Evolutionary conservation across 2,888 invertebrate species (phyloP), one percentile per base, ranked within the genome.

Genomic region (Luperina nickerlii): DNA sequence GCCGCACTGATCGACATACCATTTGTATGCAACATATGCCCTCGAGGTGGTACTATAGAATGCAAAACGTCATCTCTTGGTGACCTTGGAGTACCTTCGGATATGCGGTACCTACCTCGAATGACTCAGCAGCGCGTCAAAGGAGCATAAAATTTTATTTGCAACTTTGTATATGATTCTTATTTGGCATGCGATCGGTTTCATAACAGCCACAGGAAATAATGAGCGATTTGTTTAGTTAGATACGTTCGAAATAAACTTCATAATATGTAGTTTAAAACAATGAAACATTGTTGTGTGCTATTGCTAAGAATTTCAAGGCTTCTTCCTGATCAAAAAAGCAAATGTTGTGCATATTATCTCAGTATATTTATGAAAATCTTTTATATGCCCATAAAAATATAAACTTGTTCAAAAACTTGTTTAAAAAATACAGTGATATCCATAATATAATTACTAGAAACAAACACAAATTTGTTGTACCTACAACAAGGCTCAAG

Each of bases 1-100:
- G 76, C 76, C 76, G 42, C 85, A 77, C 73, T 81, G 63, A 79
- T 81, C 78, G 81, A 85, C 79, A 76, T 79, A 82, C 77, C 81
- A 92, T 94, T 92, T 83, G 85, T 89, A 94, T 94, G 91, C 92
- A 86, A 74, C 68, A 15, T 72, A 79, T 82, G 89, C 85, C 42
- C 62, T 27, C 79, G 74, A 70, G 72, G 57, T 51, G 78, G 66
- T 79, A 74, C 71, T 78, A 62, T 57, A 78, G 83, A 87, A 91
- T 91, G 91, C 88, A 83, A 87, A 89, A 82, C 75, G 74, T 71
- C 80, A 79, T 87, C 86, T 89, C 90, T 84, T 89, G 84, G 85
- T 90, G 90, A 84, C 93, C 93, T 93, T 93, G 92, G 62, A 48
- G 83, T 76, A 66, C 60, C 73, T 76, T 79, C 79, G 76, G 73